Base-by-base conservation (phyloP, 1,140 invertebrate species). In the Megalonaias nervosa region DNA sequence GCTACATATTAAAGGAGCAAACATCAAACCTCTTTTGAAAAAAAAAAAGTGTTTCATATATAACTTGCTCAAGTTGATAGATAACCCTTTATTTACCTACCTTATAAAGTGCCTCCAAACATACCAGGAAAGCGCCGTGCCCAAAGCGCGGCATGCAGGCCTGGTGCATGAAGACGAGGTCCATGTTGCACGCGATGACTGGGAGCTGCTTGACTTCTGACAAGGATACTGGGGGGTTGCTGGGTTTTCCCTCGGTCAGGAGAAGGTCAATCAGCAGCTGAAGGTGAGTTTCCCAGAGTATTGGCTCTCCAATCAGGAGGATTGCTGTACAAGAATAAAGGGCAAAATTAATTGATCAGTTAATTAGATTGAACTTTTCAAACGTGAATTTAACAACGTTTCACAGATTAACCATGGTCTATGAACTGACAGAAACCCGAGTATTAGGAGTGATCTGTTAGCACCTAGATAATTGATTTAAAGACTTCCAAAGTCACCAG, bases 181-280 rank as follows among this genome's bases (percentile, higher is more conserved):
- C 91, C 84, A 90, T 89, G 74, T 91, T 91, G 75, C 90, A 91
- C 12, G 91, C 91, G 23, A 91, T 83, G 23, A 91, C 82, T 23
- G 91, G 91, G 17, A 90, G 68, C 48, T 84, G 81, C 65, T 64
- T 71, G 79, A 94, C 92, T 87, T 94, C 93, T 38, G 93, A 93
- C 86, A 94, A 92, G 19, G 92, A 92, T 23, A 88, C 83, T 5
- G 82, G 82, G 6, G 79, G 71, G 4, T 91, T 90, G n/a, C 91
- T 86, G 4, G 90, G 89, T 48, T 86, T 84, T 15, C 94, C 94
- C 86, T 94, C 92, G 4, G 94, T 94, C 86, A 95, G 88, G 9
- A 95, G 81, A n/a, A 94, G 90, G 88, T 95, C 94, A 15, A 95
- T 89, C 64, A 95, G 91, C 17, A 95, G 83, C 85, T 95, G 94